A percentile compares a stretch with the other conserved stretches of the same genome.
Evolutionary conservation across 2,113 vertebrate genomes (phyloP).

Genomic region (Zapus hudsonius): DNA sequence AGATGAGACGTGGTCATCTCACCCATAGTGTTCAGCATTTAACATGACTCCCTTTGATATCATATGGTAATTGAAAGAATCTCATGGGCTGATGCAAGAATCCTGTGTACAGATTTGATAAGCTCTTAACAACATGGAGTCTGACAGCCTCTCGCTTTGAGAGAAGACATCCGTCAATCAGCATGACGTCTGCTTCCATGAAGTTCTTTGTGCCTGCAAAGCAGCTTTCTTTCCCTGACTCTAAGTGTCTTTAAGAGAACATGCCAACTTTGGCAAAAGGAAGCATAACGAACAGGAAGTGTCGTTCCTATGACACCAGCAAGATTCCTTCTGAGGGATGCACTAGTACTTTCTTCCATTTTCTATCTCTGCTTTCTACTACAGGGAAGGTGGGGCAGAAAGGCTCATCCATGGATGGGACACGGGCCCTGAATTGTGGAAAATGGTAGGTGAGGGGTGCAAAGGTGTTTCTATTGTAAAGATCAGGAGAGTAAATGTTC

Average conservation of each 20-base stretch:
- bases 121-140: constrained; percentile 76
- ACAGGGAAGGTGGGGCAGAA: not conserved
- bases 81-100: constrained; percentile 65
- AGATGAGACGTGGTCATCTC: not conserved
- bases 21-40: not conserved
- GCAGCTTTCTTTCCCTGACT: constrained; percentile 58
- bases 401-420: not conserved
- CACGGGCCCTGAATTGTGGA: not conserved
- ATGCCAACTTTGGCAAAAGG: constrained; percentile 55
- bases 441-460: not conserved
- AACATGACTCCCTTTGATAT: constrained; percentile 7
- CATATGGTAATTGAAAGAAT: constrained; percentile 15
- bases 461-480: not conserved
- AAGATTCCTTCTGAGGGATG: not conserved
- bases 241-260: constrained; percentile 74
- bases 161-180: constrained; percentile 74
- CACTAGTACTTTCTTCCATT: not conserved
- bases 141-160: constrained; percentile 73
- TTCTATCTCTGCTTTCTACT: not conserved
- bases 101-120: constrained; percentile 76
- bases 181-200: constrained; percentile 3
- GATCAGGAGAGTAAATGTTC: not conserved
- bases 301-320: constrained; percentile 34
- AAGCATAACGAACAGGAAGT: constrained; percentile 52
- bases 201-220: constrained; percentile 63